Base-by-base conservation (phyloP, 2,113 vertebrate genomes). In the Heliornis fulica region DNA sequence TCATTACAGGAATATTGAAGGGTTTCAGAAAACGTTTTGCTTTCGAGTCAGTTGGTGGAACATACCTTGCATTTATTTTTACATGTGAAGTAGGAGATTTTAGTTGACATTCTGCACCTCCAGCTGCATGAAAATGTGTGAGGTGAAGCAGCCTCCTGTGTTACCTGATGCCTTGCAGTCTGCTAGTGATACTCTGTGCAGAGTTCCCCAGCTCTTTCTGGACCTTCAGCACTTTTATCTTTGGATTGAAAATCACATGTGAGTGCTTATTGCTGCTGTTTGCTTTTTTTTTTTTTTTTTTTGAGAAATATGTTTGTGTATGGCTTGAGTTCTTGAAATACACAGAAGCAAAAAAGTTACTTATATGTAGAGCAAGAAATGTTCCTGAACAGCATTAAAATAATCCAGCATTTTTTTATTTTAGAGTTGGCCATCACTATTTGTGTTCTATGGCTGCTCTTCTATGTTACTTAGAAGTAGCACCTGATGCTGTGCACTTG, bases 211-310 rank as follows among this genome's bases (percentile, higher is more conserved):
- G 61, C 69, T 50, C 54, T 75, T 91, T 75, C 40, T 89, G 64
- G 95, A 94, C 89, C 78, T 83, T 95, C 32, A 93, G 64, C 59
- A 70, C 45, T 92, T 98, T 91, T 83, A 57, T 96, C 63, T 96
- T 97, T 63, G 45, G 40, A 40, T 80, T 96, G 94, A 90, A 94
- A 95, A 51, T 94, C 40, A 74, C 87, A 48, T 92, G 53, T 23
- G 68, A 96, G 92, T 93, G n/a, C 61, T 91, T 94, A 69, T 72
- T 92, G 41, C 9, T 48, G 46, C 46, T 48, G 13, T 45, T 45
- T 45, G 13, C 17, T 45, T 14, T 16, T 45, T 46, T 46, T n/a
- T 22, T 22, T 68, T n/a, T 82, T 11, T 61, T 72, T 76, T 38
- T 56, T 12, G 69, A 41, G 46, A 41, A 90, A 93, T 77, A 79